Evolutionary conservation across 2,113 vertebrate species (phyloP).

Genomic region (Rattus rattus): DNA sequence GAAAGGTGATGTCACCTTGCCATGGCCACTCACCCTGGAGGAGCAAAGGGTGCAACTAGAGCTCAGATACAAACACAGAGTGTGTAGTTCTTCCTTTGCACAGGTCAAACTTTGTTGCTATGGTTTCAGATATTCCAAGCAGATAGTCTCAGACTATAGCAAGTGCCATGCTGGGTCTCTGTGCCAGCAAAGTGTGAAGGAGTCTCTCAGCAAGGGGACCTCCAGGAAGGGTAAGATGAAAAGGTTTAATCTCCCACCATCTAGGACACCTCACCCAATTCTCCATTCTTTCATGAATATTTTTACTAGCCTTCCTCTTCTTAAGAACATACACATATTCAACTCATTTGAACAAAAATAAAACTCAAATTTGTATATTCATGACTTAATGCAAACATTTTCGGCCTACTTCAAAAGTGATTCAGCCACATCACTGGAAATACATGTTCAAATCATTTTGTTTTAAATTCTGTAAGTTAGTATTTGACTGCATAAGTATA

Average conservation of each 20-base stretch:
- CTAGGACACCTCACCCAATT: neutral
- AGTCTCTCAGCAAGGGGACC: neutral
- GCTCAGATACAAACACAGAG: neutral
- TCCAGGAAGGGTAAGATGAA: neutral
- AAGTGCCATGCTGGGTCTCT: rapidly evolving
- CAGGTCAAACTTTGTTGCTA: neutral
- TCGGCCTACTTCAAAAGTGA: neutral
- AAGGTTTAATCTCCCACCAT: neutral
- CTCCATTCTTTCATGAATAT: neutral
- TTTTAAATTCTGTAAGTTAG: neutral
- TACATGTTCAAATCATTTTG: neutral
- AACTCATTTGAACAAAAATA: neutral
- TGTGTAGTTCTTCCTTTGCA: neutral
- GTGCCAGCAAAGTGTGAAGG: neutral
- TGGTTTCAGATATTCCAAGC: neutral
- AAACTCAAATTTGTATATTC: neutral
- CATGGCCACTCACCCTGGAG: neutral
- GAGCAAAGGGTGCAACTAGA: neutral
- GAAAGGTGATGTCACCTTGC: neutral
- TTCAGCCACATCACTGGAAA: neutral
- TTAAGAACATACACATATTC: neutral
- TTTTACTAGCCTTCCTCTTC: neutral
- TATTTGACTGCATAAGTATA: neutral
- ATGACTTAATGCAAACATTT: neutral
- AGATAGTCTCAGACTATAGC: neutral